A percentile compares a stretch with the other conserved stretches of the same genome.
Conservation (phyloP, 1,140 invertebrate genomes). For the Drusus annulatus region DNA sequence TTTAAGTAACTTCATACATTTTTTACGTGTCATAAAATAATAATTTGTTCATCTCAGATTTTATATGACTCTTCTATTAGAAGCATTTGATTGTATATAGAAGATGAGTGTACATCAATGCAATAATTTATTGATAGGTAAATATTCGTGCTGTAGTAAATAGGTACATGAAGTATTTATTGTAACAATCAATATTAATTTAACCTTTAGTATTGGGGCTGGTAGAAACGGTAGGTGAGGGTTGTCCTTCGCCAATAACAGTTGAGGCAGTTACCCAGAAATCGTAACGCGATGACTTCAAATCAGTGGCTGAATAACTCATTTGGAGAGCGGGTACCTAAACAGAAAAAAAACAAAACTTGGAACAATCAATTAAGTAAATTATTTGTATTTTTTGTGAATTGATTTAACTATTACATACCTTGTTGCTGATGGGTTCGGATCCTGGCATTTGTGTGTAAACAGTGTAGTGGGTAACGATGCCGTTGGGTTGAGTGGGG, state of each 20-base stretch:
- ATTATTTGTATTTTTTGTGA: too few relatives aligned
- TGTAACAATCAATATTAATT: too few relatives aligned
- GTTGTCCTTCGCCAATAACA: conserved; percentile 92
- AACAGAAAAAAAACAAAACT: neutral
- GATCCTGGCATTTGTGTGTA: conserved; percentile 87
- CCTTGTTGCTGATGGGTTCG: conserved; percentile 81
- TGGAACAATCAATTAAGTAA: conserved; percentile 52
- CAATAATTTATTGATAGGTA: too few relatives aligned
- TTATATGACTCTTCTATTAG: too few relatives aligned
- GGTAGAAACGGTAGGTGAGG: conserved; percentile 87
- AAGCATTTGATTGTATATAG: too few relatives aligned
- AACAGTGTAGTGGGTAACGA: conserved; percentile 94
- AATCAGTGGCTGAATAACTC: conserved; percentile 87
- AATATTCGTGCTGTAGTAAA: too few relatives aligned
- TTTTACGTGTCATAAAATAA: too few relatives aligned
- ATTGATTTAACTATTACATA: conserved; percentile 63
- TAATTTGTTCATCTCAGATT: too few relatives aligned
- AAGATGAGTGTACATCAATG: too few relatives aligned
- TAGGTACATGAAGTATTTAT: too few relatives aligned
- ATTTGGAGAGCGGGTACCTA: conserved; percentile 76
- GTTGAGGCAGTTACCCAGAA: conserved; percentile 97
- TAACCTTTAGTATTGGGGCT: conserved; percentile 86
- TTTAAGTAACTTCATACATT: too few relatives aligned
- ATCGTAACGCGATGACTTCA: conserved; percentile 89
- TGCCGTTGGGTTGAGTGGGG: conserved; percentile 92